Base-by-base conservation (phyloP, 2,797 vertebrate species). In the Mormyrus proboscirostris region DNA sequence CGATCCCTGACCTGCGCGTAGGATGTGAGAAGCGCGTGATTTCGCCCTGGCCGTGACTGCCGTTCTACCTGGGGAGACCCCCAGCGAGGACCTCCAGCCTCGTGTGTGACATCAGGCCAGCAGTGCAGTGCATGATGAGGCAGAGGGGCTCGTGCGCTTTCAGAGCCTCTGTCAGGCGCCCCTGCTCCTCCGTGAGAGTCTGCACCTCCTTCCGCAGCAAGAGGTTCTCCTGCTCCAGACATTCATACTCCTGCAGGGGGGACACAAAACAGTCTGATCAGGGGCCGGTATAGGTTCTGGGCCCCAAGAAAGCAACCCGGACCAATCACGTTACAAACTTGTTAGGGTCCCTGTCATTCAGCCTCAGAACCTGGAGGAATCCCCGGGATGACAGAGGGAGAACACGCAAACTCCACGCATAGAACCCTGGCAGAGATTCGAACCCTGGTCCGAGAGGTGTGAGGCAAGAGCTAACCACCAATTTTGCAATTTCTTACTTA, bases 131-230 rank as follows among this genome's bases (percentile, higher is more conserved):
- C 91, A 97, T 91, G 89, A 97, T 93, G 0, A 96, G 97, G 92
- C 98, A 99, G 90, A 95, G 91, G 84, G 97, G 96, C 92, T 98
- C 97, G 0, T 99, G 98, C 89, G 96, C 94, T 90, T 95, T 95
- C 90, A 99, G 94, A 0, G 95, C 94, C 89, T 98, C 96, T 0
- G 93, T 96, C 92, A 99, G 94, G 57, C 95, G 94, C 90, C 94
- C 96, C 95, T 98, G 96, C 94, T 99, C 97, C 92, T 98, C 97
- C 0, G 95, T 95, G 90, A 99, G 94, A 92, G 97, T 96, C 94
- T 96, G 95, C 0, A 96, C 98, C 95, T 99, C 98, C 93, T 94
- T 96, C 93, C 94, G 97, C 92, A 99, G 93, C 91, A 94, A 93
- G 0, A 94, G 93, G 94, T 99, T 98, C 93, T 96, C 97, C 92